Evolutionary conservation across 2,113 vertebrate genomes (phyloP), one percentile per base, ranked within the genome.

Genomic region (Peromyscus leucopus): DNA sequence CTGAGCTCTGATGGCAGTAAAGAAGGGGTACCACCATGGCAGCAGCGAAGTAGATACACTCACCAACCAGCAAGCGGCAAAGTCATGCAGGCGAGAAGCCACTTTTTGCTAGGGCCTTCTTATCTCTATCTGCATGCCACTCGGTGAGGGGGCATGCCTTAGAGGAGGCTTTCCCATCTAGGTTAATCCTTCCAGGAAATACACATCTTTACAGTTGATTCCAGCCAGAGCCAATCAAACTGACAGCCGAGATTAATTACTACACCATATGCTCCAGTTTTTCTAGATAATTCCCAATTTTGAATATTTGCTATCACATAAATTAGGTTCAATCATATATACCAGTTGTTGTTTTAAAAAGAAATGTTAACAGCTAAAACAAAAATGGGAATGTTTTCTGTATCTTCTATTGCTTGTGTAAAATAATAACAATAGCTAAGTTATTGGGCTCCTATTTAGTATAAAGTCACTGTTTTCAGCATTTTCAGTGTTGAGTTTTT

Each of bases 241-340:
- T 86, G 84, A 67, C 19, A 36, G 22, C 63, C 42, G 69, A 36
- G 84, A 86, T 48, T 36, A 48, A 67, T 28, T 22, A 69, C 28
- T 46, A 48, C 10, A 69, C 39, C 84, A 48, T 86, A 88, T 79
- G 13, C 83, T 94, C 76, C 46, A 88, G 31, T 71, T 96, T 93
- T 87, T 90, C 33, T 83, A 78, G 28, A 86, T 76, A 16, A 93
- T 17, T 95, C 46, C 11, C 17, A 39, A 61, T 86, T 92, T 83
- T 76, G 93, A 96, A 59, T 96, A 93, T 83, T 94, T 94, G 21
- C 86, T 94, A 63, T 76, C 26, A 61, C 3, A 78, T 78, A 26
- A 96, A 87, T 87, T 91, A 76, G 69, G 17, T 67, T 57, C 55
- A 95, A 55, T 90, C 69, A 90, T 82, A 51, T 86, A 3, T 78